phyloP scores from a whole-genome alignment of 1,140 invertebrate species.

The Drosophila gunungcola region DNA sequence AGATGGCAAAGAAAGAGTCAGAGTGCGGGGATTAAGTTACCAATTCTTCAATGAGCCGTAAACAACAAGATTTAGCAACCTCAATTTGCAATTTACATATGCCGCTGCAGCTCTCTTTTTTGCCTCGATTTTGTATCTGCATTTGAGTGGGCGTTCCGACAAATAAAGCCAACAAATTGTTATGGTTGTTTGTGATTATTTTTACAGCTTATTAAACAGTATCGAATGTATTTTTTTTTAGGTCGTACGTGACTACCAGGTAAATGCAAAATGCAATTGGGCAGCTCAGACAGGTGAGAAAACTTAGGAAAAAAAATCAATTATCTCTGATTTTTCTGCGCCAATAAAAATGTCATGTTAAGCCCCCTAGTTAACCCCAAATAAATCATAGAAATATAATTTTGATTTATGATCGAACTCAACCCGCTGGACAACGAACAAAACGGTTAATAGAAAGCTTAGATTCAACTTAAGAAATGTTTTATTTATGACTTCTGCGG shows the following conservation, averaged over 20 bases:
- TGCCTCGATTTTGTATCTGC: slow-evolving; percentile 10
- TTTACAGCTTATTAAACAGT: slow-evolving; percentile 64
- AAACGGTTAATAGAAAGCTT: slow-evolving; percentile 45
- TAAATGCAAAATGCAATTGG: slow-evolving; percentile 16
- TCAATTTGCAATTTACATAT: slow-evolving; percentile 39
- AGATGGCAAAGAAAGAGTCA: slow-evolving; percentile 36
- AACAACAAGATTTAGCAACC: slow-evolving; percentile 49
- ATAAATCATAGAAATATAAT: slow-evolving; percentile 25
- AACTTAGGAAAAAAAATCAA: slow-evolving; percentile 12
- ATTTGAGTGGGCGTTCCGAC: slow-evolving; percentile 43
- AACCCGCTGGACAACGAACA: slow-evolving; percentile 27
- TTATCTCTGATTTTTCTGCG: slow-evolving; percentile 11
- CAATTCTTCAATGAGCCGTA: slow-evolving; percentile 52
- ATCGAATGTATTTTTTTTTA: slow-evolving; percentile 16
- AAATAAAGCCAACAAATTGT: slow-evolving; percentile 56
- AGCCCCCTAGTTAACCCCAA: slow-evolving; percentile 1
- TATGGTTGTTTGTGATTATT: slow-evolving; percentile 50
- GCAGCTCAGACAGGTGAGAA: slow-evolving; percentile 22
- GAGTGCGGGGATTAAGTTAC: slow-evolving; percentile 39
- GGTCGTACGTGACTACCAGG: slow-evolving; percentile 21
- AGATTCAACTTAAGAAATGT: slow-evolving; percentile 27
- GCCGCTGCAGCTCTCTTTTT: slow-evolving; percentile 18
- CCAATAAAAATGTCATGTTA: slow-evolving; percentile 6
- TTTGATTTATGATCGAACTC: slow-evolving; percentile 39
- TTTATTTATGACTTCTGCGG: slow-evolving; percentile 45